These are phyloP conservation scores for Carassius gibelio DNA, from an alignment of 2,113 vertebrate species.

Conservation along the genomic window DNA sequence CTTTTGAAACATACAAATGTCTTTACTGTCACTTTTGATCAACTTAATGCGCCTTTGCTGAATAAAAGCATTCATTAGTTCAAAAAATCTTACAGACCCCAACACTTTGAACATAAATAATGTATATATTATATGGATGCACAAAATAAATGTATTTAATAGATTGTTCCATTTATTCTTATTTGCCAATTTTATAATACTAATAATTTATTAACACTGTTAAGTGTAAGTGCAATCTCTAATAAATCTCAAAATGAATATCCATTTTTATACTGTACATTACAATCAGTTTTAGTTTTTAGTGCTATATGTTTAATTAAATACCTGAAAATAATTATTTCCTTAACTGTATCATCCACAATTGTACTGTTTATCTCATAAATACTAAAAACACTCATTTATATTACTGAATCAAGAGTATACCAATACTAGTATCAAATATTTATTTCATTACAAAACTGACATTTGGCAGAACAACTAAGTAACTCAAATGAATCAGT, in stretches of 20 bases:
- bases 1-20: too few relatives aligned
- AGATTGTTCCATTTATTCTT: too few relatives aligned
- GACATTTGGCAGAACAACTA: not conserved
- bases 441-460: not conserved
- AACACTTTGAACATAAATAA: not conserved
- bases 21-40: not conserved
- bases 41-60: not conserved
- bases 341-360: not conserved
- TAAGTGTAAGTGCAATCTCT: too few relatives aligned
- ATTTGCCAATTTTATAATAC: too few relatives aligned
- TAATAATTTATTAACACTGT: too few relatives aligned
- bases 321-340: not conserved
- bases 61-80: too few relatives aligned
- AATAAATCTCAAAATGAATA: too few relatives aligned
- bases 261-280: too few relatives aligned
- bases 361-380: not conserved
- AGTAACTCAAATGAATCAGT: not conserved
- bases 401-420: not conserved
- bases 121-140: not conserved
- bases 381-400: not conserved
- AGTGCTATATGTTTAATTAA: not conserved
- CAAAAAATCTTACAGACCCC: too few relatives aligned
- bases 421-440: not conserved
- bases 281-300: too few relatives aligned
- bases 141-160: too few relatives aligned